Conservation (phyloP, 2,797 vertebrate species). For the Melanitta fusca region DNA sequence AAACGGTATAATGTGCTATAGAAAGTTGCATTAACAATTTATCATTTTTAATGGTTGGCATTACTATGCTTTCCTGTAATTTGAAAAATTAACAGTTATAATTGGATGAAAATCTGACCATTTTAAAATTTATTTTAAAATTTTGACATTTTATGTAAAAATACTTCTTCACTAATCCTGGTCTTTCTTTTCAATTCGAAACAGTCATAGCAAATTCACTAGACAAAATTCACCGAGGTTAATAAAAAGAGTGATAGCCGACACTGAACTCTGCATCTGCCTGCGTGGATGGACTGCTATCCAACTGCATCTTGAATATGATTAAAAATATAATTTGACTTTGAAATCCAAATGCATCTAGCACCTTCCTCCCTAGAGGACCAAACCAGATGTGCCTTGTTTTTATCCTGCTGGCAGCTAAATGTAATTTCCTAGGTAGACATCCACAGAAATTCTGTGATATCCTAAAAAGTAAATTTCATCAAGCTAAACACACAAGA, state of each 20-base stretch:
- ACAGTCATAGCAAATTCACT: neutral
- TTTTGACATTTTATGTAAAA: neutral
- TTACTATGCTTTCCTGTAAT: neutral
- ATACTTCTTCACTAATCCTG: neutral
- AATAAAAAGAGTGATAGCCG: neutral
- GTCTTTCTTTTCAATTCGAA: neutral
- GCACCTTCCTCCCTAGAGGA: conserved; percentile 39
- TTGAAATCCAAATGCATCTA: conserved; percentile 49
- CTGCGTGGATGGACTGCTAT: conserved; percentile 21
- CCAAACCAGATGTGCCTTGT: conserved; percentile 58
- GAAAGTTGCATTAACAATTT: neutral
- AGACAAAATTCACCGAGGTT: conserved; percentile 18
- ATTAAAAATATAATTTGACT: conserved; percentile 59
- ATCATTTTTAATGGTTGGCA: neutral
- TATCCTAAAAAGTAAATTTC: conserved; percentile 54
- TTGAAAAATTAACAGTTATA: neutral
- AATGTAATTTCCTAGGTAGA: conserved; percentile 44
- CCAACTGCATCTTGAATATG: neutral
- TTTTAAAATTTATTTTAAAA: neutral
- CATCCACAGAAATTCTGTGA: conserved; percentile 12
- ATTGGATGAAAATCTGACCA: neutral
- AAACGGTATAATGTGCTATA: neutral
- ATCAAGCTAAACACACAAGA: neutral
- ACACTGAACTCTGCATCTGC: neutral
- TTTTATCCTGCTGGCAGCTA: conserved; percentile 43